A percentile compares a stretch with the other conserved stretches of the same genome.
These are phyloP conservation scores for Rissa tridactyla DNA, from an alignment of 2,113 vertebrate genomes.

Conservation along the genomic window DNA sequence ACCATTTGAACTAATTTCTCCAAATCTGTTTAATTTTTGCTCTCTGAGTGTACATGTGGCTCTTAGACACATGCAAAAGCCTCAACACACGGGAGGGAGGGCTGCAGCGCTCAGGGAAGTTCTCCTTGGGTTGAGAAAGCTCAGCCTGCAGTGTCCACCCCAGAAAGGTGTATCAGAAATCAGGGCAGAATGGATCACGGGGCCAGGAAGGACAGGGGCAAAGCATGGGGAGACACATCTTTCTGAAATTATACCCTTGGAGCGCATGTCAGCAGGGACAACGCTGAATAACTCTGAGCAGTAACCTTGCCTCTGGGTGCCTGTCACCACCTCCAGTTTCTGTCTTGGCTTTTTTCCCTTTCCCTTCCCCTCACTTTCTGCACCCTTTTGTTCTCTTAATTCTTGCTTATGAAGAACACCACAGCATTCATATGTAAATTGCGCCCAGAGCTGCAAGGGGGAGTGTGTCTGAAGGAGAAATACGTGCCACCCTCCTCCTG, in stretches of 20 bases:
- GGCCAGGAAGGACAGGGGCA: neutral
- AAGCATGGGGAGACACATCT: neutral
- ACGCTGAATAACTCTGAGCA: neutral
- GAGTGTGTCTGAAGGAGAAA: constrained; percentile 6
- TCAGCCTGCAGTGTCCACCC: neutral
- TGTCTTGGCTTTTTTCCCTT: constrained; percentile 31
- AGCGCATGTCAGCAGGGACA: neutral
- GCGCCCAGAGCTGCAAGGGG: neutral
- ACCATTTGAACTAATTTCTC: neutral
- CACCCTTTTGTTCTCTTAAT: constrained; percentile 58
- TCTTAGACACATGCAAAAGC: neutral
- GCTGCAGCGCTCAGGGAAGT: neutral
- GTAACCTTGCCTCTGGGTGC: constrained; percentile 42
- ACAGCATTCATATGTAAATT: constrained; percentile 66
- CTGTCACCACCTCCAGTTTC: constrained; percentile 61
- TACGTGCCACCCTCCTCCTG: neutral
- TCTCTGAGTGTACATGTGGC: neutral
- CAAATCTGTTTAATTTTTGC: neutral
- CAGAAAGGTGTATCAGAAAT: neutral
- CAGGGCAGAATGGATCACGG: neutral
- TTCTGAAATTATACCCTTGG: constrained; percentile 22
- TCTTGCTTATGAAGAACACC: constrained; percentile 45
- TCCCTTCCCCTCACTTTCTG: constrained; percentile 38
- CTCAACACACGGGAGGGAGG: neutral
- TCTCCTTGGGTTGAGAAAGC: neutral